A percentile compares a stretch with the other conserved stretches of the same genome.
phyloP scores from a whole-genome alignment of 2,113 vertebrate species.

The Lethenteron reissneri region DNA sequence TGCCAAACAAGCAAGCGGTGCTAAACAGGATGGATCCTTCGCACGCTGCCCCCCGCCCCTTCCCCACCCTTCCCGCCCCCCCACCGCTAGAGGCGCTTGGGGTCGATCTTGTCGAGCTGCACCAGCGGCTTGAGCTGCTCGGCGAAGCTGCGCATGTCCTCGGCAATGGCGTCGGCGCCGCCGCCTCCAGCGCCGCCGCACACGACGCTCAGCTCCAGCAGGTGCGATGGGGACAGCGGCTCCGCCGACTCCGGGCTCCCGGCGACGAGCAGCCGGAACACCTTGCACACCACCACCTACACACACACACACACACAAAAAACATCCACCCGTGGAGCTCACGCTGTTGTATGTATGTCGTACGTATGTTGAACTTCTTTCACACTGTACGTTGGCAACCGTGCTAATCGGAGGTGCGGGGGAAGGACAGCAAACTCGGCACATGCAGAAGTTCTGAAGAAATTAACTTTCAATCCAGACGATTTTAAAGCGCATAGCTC shows the following conservation, averaged over 20 bases:
- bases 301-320: too few species aligned
- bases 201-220: slow-evolving; percentile 42
- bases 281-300: slow-evolving; percentile 46
- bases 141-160: slow-evolving; percentile 85
- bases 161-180: slow-evolving; percentile 43
- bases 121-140: slow-evolving; percentile 86
- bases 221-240: slow-evolving; percentile 62
- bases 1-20: slow-evolving; percentile 15
- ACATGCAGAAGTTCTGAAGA: too few species aligned
- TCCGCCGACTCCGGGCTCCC: slow-evolving; percentile 80
- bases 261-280: slow-evolving; percentile 62
- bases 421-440: too few species aligned
- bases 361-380: too few species aligned
- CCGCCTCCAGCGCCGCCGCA: slow-evolving; percentile 37
- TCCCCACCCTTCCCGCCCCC: background rate
- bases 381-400: too few species aligned
- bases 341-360: too few species aligned
- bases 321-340: too few species aligned
- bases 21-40: slow-evolving; percentile 11
- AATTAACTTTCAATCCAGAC: too few species aligned
- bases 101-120: slow-evolving; percentile 87
- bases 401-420: too few species aligned
- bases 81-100: slow-evolving; percentile 40
- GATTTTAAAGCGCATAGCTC: too few species aligned
- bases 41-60: background rate